Base-by-base conservation (phyloP, 2,888 invertebrate genomes). In the Salpingus planirostris region DNA sequence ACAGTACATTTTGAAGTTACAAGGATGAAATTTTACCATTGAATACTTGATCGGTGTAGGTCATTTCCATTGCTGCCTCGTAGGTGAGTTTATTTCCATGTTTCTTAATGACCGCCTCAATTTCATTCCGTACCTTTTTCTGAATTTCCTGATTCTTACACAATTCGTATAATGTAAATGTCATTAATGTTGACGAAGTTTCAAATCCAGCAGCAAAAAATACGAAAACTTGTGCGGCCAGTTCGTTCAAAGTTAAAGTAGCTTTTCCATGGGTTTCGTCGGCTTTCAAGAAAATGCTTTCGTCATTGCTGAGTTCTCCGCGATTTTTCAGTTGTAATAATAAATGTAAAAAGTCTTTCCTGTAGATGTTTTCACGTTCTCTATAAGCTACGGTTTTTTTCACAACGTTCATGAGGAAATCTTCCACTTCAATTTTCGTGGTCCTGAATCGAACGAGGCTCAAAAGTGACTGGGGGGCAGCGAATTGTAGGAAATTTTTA, bases 341-440 rank as follows among this genome's bases (percentile, higher is more conserved):
- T 3, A 72, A 46, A 38, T 74, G 69, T 30, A 76, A 49, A 38
- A 74, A 73, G 52, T 73, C 74, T 31, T 70, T 68, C 2, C 70
- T 53, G 1, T 49, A 49, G 0, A 71, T 42, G 1, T 66, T 57
- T 35, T 67, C 63, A 15, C 60, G 54, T 36, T 65, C 63, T 5
- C 72, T 54, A 31, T 65, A 60, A 0, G 63, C 54, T 1, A 71
- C 56, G 1, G 67, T 67, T 0, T 64, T 55, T 1, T 52, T 59
- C 0, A 67, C 62, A 0, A 65, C 50, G 0, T 55, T 50, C 28
- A 61, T 51, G 26, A 73, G 71, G 40, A 72, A 74, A 2, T 65
- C 41, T 23, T 23, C 23, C 10, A 23, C 23, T 5, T 23, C 23
- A 5, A 5, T 5, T 23, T 23, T 23, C 4, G 11, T 11, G 7